Evolutionary conservation across 2,888 invertebrate species (phyloP), one percentile per base, ranked within the genome.

Genomic region (Trypoxylon attenuatum): DNA sequence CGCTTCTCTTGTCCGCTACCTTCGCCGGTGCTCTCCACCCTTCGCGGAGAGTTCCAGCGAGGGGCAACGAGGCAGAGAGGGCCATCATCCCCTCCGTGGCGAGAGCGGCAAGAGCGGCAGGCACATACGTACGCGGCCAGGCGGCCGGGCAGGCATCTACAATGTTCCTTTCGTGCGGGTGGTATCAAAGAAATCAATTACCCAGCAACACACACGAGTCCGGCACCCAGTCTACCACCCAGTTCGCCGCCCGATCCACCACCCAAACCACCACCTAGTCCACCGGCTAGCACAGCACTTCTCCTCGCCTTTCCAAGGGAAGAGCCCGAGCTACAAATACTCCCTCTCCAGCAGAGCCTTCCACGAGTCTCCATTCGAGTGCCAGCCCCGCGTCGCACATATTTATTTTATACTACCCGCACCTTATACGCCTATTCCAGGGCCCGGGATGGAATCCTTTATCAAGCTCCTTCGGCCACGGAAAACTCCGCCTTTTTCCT

Each of bases 111-210:
- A n/a, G n/a, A 10, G 33, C 33, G 33, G 33, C n/a, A 13, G n/a
- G 33, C 33, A 33, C n/a, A 33, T 70, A 69, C 64, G 57, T 67
- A 61, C 66, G 41, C 49, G 67, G 69, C 66, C 64, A 71, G 71
- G 72, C 65, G 71, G 74, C 70, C 66, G 68, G 73, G 69, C 74
- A 73, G 68, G 73, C 79, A 79, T 79, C 76, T 73, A 79, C 80
- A 78, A 78, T 77, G 81, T 78, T 77, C 74, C 79, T 79, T 79
- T 79, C 75, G 72, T 71, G 73, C 72, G 69, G 76, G 72, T 71
- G 70, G 76, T 81, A 80, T 82, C 77, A 80, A 83, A 81, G 80
- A 83, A 83, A 83, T 83, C 80, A 83, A 83, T 83, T 82, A 82
- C 73, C 74, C 74, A 69, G 70, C 76, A 72, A 76, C 75, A 74